Conservation (phyloP, 2,888 invertebrate species). For the Myopa tessellatipennis region DNA sequence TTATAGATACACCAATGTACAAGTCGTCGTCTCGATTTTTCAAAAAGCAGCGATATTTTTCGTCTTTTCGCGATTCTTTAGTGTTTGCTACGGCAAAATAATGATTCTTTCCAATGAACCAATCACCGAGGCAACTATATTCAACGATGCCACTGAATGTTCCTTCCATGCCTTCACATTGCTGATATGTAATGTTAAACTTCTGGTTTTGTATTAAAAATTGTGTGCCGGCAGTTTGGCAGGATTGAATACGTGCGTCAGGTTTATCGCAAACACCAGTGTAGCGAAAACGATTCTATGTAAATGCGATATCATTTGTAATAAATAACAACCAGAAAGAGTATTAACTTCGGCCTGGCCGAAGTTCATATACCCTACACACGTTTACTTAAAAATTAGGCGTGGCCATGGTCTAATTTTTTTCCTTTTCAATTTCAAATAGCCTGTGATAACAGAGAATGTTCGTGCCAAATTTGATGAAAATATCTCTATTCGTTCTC, state of each 20-base stretch:
- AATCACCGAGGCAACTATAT: conserved; percentile 93
- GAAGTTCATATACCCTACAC: too few species aligned
- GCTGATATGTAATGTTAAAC: conserved; percentile 93
- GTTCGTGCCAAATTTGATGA: too few species aligned
- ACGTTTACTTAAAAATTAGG: too few species aligned
- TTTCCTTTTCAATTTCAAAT: too few species aligned
- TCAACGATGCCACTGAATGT: conserved; percentile 93
- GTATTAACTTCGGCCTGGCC: too few species aligned
- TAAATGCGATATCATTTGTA: not conserved
- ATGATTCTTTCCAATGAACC: conserved; percentile 96
- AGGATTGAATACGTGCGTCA: conserved; percentile 90
- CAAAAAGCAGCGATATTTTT: conserved; percentile 92
- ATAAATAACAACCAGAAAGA: too few species aligned
- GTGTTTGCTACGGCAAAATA: conserved; percentile 98
- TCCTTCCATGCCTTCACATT: conserved; percentile 89
- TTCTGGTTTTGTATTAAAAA: conserved; percentile 89
- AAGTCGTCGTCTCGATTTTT: conserved; percentile 95
- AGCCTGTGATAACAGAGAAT: too few species aligned
- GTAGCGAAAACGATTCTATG: conserved; percentile 71
- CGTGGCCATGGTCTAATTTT: too few species aligned
- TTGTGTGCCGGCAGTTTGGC: conserved; percentile 95
- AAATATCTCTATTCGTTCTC: too few species aligned
- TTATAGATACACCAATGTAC: conserved; percentile 91
- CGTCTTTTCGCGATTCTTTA: conserved; percentile 94
- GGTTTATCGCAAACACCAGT: conserved; percentile 92